phyloP scores from a whole-genome alignment of 2,888 invertebrate genomes.

The Lithosia quadra region DNA sequence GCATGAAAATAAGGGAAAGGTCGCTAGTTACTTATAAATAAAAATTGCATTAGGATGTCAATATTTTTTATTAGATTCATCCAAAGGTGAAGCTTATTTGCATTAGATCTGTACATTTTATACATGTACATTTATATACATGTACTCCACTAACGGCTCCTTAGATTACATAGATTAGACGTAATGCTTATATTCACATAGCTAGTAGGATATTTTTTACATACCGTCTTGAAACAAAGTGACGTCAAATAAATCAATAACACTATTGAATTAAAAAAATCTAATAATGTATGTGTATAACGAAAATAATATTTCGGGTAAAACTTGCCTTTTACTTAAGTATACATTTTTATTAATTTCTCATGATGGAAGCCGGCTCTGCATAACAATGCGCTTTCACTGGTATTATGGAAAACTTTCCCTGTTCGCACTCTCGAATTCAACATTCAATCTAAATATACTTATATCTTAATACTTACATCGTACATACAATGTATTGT shows the following conservation, averaged over 20 bases:
- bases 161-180: conserved; percentile 14
- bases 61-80: conserved; percentile 47
- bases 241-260: conserved; percentile 12
- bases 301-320: conserved; percentile 28
- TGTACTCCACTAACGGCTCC: conserved; percentile 31
- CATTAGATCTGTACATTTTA: conserved; percentile 56
- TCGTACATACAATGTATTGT: neutral
- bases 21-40: neutral
- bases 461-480: neutral
- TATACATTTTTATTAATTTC: conserved; percentile 10
- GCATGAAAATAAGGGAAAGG: too few species aligned
- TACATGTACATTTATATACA: conserved; percentile 58
- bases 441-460: too few species aligned
- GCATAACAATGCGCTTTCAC: neutral
- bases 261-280: conserved; percentile 14
- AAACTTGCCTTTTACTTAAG: conserved; percentile 33
- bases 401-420: too few species aligned
- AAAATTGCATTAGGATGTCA: conserved; percentile 35
- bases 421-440: too few species aligned
- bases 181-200: conserved; percentile 21
- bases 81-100: conserved; percentile 48
- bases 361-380: neutral
- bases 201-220: conserved; percentile 13
- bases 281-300: conserved; percentile 20
- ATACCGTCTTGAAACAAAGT: conserved; percentile 5